Evolutionary conservation across 2,797 vertebrate genomes (phyloP).

Genomic region (Peromyscus melanophrys): DNA sequence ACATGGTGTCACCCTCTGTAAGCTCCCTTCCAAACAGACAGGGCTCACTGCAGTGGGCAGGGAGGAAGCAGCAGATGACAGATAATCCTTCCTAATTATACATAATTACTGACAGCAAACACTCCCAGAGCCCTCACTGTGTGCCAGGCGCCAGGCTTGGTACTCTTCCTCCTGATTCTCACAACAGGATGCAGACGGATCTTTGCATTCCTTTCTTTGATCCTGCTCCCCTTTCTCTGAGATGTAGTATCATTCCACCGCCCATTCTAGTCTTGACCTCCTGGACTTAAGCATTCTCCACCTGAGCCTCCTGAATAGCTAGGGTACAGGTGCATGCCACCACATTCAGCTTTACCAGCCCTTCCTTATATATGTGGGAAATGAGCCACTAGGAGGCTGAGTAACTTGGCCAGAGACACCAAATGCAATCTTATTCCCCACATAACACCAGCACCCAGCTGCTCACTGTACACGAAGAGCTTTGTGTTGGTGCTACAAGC

Average conservation of each 20-base stretch:
- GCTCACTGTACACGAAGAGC: rapidly evolving
- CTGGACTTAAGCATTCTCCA: not conserved
- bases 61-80: not conserved
- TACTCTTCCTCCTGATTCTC: not conserved
- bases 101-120: not conserved
- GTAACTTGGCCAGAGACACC: not conserved
- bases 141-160: not conserved
- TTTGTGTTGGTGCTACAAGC: not conserved
- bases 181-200: not conserved
- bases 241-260: not conserved
- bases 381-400: not conserved
- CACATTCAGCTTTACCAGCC: not conserved
- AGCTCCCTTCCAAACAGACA: not conserved
- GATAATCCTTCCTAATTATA: not conserved
- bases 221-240: not conserved
- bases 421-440: not conserved
- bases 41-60: not conserved
- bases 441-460: not conserved
- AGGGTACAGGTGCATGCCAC: not conserved
- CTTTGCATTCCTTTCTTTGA: not conserved
- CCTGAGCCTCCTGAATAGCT: not conserved
- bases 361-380: not conserved
- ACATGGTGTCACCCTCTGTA: not conserved
- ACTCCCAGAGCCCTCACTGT: rapidly evolving
- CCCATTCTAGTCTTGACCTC: not conserved